A percentile compares a stretch with the other conserved stretches of the same genome.
These are phyloP conservation scores for Athalia circularis DNA, from an alignment of 2,888 invertebrate species.

Conservation along the genomic window DNA sequence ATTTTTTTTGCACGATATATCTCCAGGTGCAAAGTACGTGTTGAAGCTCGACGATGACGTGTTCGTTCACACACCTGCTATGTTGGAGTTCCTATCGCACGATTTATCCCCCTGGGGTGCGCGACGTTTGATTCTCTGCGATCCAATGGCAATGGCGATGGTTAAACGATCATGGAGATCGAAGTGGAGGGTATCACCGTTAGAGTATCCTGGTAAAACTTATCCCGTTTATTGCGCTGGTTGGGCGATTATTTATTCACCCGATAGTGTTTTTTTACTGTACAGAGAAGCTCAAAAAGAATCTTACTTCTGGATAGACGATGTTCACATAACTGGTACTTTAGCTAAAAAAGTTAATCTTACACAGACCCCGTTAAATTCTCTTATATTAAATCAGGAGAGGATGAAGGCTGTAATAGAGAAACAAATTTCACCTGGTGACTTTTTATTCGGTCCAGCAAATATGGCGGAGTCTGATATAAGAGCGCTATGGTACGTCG, in stretches of 20 bases:
- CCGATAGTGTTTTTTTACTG: conserved; percentile 78
- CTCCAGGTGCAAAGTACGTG: conserved; percentile 72
- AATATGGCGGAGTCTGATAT: conserved; percentile 75
- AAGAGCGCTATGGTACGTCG: conserved; percentile 75
- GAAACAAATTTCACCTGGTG: conserved; percentile 63
- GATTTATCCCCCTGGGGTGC: conserved; percentile 80
- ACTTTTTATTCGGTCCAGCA: conserved; percentile 78
- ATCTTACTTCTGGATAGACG: conserved; percentile 90
- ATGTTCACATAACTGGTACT: conserved; percentile 86
- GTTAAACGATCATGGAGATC: conserved; percentile 81
- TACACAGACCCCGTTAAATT: conserved; percentile 76
- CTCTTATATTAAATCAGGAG: conserved; percentile 70
- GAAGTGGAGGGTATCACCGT: conserved; percentile 85
- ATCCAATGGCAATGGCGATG: conserved; percentile 74
- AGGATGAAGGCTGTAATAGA: conserved; percentile 65
- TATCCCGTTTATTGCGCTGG: conserved; percentile 89
- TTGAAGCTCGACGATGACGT: conserved; percentile 75
- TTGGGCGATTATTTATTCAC: conserved; percentile 82
- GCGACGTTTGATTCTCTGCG: conserved; percentile 80
- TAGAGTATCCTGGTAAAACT: conserved; percentile 79
- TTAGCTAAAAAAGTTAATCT: conserved; percentile 78
- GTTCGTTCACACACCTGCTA: conserved; percentile 72
- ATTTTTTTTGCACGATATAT: no score
- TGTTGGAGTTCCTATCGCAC: conserved; percentile 74
- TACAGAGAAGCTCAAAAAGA: conserved; percentile 78